Conservation (phyloP, 2,888 invertebrate species). For the Eristalis intricaria region DNA sequence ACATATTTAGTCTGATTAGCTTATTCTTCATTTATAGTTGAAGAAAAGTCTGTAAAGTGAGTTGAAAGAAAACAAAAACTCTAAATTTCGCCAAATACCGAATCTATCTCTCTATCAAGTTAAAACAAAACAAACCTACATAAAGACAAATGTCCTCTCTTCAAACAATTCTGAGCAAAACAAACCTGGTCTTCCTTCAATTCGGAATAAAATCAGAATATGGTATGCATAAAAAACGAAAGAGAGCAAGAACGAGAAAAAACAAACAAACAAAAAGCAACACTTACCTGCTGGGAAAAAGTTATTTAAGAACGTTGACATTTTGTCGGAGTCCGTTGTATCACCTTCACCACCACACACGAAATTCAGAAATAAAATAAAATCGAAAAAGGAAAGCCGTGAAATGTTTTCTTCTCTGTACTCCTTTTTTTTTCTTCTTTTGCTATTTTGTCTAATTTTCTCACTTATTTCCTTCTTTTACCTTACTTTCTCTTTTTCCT, state of each 20-base stretch:
- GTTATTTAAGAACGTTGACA: conserved; percentile 82
- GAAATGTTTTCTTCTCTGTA: conserved; percentile 46
- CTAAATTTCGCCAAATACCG: too few relatives aligned
- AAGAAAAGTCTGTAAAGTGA: too few relatives aligned
- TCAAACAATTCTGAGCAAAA: too few relatives aligned
- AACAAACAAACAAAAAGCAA: conserved; percentile 17
- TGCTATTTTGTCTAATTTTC: conserved; percentile 19
- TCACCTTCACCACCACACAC: conserved; percentile 44
- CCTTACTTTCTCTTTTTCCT: conserved; percentile 20
- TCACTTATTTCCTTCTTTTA: not conserved
- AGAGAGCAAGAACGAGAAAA: not conserved
- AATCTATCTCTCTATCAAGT: too few relatives aligned
- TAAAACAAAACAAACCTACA: too few relatives aligned
- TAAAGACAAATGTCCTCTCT: too few relatives aligned
- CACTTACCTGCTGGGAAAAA: conserved; percentile 81
- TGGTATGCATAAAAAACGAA: not conserved
- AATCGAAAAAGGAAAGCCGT: conserved; percentile 33
- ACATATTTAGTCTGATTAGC: too few relatives aligned
- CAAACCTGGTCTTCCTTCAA: too few relatives aligned
- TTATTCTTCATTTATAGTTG: too few relatives aligned
- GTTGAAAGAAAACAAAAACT: too few relatives aligned
- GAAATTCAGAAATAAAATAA: conserved; percentile 44
- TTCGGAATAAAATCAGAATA: not conserved
- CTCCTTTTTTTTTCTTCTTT: conserved; percentile 20
- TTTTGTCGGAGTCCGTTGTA: conserved; percentile 75